These are phyloP conservation scores for Neoseiulus cucumeris DNA, from an alignment of 1,140 invertebrate genomes.

Conservation along the genomic window DNA sequence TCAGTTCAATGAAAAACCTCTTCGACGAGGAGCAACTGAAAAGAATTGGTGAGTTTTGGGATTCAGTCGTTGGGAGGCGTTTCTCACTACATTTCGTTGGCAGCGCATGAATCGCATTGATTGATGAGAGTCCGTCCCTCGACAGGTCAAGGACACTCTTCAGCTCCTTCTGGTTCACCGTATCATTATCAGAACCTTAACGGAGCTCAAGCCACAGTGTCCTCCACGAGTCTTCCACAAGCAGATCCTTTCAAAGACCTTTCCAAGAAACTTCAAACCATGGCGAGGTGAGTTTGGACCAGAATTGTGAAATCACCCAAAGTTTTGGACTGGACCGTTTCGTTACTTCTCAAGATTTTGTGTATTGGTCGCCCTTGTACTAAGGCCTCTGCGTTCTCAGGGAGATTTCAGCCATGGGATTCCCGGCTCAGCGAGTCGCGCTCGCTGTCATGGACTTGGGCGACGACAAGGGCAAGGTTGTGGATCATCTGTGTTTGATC, in stretches of 20 bases:
- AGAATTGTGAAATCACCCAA: no score
- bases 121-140: no score
- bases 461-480: conserved; percentile 54
- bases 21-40: conserved; percentile 2
- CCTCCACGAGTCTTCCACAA: neutral
- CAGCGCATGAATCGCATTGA: no score
- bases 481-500: conserved; percentile 32
- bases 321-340: no score
- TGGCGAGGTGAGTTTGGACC: neutral
- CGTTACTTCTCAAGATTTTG: neutral
- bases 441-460: conserved; percentile 49
- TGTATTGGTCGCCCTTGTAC: neutral
- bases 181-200: no score
- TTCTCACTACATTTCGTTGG: no score
- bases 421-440: conserved; percentile 49
- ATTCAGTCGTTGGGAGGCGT: no score
- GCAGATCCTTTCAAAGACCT: neutral
- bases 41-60: no score
- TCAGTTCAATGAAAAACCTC: neutral
- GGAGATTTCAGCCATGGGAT: conserved; percentile 42
- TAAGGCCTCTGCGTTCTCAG: neutral
- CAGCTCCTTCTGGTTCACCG: no score
- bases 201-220: no score
- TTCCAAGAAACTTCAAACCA: neutral
- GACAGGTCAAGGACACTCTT: no score